Evolutionary conservation across 2,797 vertebrate species (phyloP).

Genomic region (Buceros bicornis): DNA sequence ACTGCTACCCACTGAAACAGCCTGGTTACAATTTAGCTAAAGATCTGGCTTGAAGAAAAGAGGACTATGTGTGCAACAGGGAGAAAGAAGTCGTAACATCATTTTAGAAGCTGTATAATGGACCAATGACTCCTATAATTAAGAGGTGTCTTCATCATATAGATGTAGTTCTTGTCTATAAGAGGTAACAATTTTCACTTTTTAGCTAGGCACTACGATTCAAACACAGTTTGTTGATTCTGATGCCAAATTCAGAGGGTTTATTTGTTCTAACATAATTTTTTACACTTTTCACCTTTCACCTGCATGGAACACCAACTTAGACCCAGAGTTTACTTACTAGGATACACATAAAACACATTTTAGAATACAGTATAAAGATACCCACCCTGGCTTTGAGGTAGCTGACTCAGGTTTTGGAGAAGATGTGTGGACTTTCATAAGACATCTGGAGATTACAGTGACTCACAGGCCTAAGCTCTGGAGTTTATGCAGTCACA

Average conservation of each 20-base stretch:
- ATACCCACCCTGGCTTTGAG: not conserved
- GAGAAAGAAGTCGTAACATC: not conserved
- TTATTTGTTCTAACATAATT: not conserved
- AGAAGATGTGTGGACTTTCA: not conserved
- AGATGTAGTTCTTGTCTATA: not conserved
- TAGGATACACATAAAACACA: not conserved
- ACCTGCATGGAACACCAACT: not conserved
- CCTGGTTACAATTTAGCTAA: not conserved
- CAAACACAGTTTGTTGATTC: not conserved
- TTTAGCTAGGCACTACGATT: not conserved
- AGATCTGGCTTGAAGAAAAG: not conserved
- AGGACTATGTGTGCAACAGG: not conserved
- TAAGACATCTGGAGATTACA: not conserved
- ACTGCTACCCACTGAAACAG: slow-evolving; percentile 23
- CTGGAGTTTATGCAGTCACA: not conserved
- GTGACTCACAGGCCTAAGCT: not conserved
- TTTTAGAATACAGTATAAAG: not conserved
- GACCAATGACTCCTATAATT: not conserved
- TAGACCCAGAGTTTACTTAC: not conserved
- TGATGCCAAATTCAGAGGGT: not conserved
- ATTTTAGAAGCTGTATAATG: not conserved
- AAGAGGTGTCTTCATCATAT: not conserved
- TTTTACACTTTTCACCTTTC: not conserved
- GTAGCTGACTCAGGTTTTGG: not conserved
- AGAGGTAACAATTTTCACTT: not conserved